Base-by-base conservation (phyloP, 2,113 vertebrate species). In the Epinephelus fuscoguttatus region DNA sequence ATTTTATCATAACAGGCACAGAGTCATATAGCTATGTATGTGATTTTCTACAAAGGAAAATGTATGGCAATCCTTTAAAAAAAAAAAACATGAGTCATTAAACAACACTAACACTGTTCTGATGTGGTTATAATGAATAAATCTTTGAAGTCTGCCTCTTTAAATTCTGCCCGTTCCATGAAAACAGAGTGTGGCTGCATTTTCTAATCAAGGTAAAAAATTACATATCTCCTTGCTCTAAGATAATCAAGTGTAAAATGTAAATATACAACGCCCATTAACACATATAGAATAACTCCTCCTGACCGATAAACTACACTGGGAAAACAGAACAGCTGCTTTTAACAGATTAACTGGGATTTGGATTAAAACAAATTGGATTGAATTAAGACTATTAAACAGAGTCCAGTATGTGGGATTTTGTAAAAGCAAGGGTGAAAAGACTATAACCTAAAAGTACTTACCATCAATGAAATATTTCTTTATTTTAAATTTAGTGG, bases 301-400 rank as follows among this genome's bases (percentile, higher is more conserved):
- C 30, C 30, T 4, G 30, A 30, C 30, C 4, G 30, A 30, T 30
- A 30, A 30, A 30, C 30, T 37, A 27, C 21, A 40, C 14, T 21
- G 10, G 4, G 17, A 14, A 8, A 45, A 53, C 21, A 18, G 30
- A 50, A 57, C 23, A 42, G 3, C 18, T 13, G 25, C 37, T 30
- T 74, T 50, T 8, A 37, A 47, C 27, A 50, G 33, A 72, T 72
- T 68, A 73, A 61, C n/a, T 10, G 10, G 9, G 52, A 78, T 74
- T 56, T 78, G 55, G 33, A 62, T 73, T 55, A 4, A 40, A 66
- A 19, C 30, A 18, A 71, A 61, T 4, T 55, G 47, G 45, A 70
- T 57, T 57, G 42, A 67, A 50, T 63, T 14, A 50, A 57, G 27
- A 78, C 59, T 3, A 70, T 47, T 57, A 27, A 68, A 37, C 3